Conservation (phyloP, 2,888 invertebrate species). For the Cryptus viduatorius region DNA sequence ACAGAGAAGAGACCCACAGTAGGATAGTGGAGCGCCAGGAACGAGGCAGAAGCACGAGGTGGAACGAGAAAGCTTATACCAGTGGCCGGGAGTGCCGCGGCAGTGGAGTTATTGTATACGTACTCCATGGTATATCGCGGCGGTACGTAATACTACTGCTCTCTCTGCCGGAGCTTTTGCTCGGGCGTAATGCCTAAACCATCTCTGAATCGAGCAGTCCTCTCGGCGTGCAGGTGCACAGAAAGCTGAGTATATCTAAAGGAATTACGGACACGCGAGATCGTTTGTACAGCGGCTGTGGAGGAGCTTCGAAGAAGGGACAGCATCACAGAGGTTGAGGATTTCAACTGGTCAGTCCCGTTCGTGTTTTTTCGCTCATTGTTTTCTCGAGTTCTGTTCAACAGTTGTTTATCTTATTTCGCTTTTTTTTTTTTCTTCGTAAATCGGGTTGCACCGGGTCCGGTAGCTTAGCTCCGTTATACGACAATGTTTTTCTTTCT, state of each 20-base stretch:
- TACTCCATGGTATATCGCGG: slow-evolving; percentile 16
- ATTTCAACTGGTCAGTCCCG: slow-evolving; percentile 61
- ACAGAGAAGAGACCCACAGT: slow-evolving; percentile 36
- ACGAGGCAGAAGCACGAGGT: slow-evolving; percentile 16
- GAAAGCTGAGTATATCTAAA: slow-evolving; percentile 48
- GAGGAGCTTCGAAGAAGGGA: slow-evolving; percentile 43
- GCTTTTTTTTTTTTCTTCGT: neutral
- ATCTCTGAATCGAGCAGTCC: slow-evolving; percentile 53
- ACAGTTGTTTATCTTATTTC: slow-evolving; percentile 54
- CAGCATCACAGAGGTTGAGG: slow-evolving; percentile 20
- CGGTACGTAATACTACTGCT: slow-evolving; percentile 24
- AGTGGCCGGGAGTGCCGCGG: neutral
- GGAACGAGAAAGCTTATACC: slow-evolving; percentile 47
- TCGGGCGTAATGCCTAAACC: slow-evolving; percentile 57
- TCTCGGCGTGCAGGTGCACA: slow-evolving; percentile 50
- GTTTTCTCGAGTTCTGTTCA: slow-evolving; percentile 25
- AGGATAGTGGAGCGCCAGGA: slow-evolving; percentile 20
- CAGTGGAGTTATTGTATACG: neutral
- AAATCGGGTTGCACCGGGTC: neutral
- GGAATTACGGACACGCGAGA: slow-evolving; percentile 57
- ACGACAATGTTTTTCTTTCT: slow-evolving; percentile 31
- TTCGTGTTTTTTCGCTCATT: neutral
- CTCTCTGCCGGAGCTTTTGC: slow-evolving; percentile 8
- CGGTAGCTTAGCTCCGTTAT: slow-evolving; percentile 28
- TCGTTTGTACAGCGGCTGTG: slow-evolving; percentile 58